phyloP scores from a whole-genome alignment of 2,888 invertebrate genomes.

The Acleris holmiana region DNA sequence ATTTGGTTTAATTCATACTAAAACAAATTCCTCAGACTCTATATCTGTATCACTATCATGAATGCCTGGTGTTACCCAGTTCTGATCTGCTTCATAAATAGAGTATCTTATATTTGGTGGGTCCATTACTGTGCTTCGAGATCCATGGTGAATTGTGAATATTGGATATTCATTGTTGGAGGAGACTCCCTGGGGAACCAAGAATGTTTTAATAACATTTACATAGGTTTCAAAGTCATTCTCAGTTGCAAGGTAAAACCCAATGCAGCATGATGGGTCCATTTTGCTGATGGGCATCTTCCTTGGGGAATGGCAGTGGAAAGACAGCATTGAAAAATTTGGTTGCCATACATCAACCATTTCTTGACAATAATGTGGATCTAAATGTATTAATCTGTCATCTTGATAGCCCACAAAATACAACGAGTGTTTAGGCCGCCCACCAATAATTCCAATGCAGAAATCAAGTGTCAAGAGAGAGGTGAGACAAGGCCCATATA shows the following conservation, averaged over 20 bases:
- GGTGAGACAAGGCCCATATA: constrained; percentile 93
- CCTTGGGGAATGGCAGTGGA: constrained; percentile 94
- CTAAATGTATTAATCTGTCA: constrained; percentile 95
- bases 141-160: constrained; percentile 91
- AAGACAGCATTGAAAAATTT: constrained; percentile 90
- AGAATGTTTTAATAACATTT: constrained; percentile 86
- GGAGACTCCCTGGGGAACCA: constrained; percentile 73
- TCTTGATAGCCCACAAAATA: constrained; percentile 98
- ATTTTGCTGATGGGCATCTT: constrained; percentile 93
- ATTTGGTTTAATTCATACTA: constrained; percentile 75
- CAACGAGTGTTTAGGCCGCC: constrained; percentile 95
- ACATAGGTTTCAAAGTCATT: constrained; percentile 91
- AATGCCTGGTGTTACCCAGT: constrained; percentile 74
- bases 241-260: constrained; percentile 92
- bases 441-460: constrained; percentile 96
- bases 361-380: constrained; percentile 97
- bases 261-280: constrained; percentile 96
- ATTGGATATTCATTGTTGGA: constrained; percentile 90
- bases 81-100: constrained; percentile 81
- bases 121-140: constrained; percentile 85
- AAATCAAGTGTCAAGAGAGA: constrained; percentile 91
- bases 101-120: constrained; percentile 83
- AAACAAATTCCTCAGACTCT: constrained; percentile 90
- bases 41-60: constrained; percentile 86
- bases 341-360: constrained; percentile 93